Conservation (phyloP, 2,113 vertebrate genomes). For the Ellobius talpinus region DNA sequence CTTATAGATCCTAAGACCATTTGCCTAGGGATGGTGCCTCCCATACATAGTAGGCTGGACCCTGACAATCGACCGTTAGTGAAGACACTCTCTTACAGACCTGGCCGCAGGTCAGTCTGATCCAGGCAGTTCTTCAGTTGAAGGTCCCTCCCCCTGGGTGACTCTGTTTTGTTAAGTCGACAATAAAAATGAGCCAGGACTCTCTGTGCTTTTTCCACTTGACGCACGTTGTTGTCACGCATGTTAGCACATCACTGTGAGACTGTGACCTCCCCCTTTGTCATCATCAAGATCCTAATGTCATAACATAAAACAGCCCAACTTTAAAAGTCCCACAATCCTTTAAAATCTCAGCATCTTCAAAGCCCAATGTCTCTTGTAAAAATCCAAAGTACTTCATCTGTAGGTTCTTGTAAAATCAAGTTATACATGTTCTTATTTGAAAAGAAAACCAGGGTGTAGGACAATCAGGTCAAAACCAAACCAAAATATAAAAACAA, state of each 20-base stretch:
- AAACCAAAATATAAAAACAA: too few relatives aligned
- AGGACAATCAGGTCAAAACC: too few relatives aligned
- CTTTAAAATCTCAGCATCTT: too few relatives aligned
- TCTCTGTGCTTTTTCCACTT: not conserved
- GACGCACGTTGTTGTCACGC: not conserved
- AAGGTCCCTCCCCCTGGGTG: not conserved
- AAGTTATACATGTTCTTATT: too few relatives aligned
- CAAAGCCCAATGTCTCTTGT: too few relatives aligned
- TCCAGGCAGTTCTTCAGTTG: not conserved
- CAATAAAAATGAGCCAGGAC: not conserved
- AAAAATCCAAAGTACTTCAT: too few relatives aligned
- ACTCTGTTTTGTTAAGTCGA: not conserved
- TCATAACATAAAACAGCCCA: too few relatives aligned
- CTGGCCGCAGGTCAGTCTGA: not conserved
- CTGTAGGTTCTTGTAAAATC: too few relatives aligned
- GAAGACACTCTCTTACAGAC: not conserved
- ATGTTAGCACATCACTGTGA: not conserved
- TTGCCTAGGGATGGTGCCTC: not conserved
- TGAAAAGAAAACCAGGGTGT: too few relatives aligned
- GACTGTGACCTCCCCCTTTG: not conserved
- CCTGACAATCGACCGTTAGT: not conserved
- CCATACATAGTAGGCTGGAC: not conserved
- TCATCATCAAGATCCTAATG: not conserved
- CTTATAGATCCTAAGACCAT: not conserved
- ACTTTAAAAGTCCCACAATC: too few relatives aligned